A percentile compares a stretch with the other conserved stretches of the same genome.
phyloP scores from a whole-genome alignment of 2,113 vertebrate genomes.

The Oenanthe melanoleuca region DNA sequence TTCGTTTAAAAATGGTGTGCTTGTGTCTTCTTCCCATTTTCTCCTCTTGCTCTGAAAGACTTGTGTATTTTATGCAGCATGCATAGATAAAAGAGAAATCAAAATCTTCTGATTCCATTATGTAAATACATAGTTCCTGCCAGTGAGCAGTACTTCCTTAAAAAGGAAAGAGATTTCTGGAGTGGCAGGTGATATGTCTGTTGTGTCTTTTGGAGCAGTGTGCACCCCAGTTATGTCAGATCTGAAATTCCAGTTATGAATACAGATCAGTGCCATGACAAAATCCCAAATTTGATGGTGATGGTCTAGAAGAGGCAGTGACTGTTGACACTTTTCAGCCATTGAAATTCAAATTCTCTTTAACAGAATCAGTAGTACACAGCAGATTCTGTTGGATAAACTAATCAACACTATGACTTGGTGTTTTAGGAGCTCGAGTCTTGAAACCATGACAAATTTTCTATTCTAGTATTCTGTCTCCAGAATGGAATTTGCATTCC shows the following conservation, averaged over 20 bases:
- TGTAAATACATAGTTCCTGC: background rate
- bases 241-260: background rate
- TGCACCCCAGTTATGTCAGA: background rate
- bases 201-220: background rate
- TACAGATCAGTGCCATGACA: background rate
- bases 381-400: background rate
- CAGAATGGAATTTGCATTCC: background rate
- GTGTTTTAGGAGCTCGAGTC: background rate
- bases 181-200: background rate
- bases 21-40: background rate
- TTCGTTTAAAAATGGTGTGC: background rate
- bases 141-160: background rate
- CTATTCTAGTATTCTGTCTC: background rate
- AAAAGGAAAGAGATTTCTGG: background rate
- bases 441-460: background rate
- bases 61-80: background rate
- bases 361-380: background rate
- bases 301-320: background rate
- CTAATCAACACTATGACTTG: background rate
- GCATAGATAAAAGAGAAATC: background rate
- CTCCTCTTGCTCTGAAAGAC: background rate
- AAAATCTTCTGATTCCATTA: background rate
- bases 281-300: background rate
- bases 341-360: background rate
- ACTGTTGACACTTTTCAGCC: background rate